Evolutionary conservation across 2,888 invertebrate species (phyloP).

Genomic region (Aplocera efformata): DNA sequence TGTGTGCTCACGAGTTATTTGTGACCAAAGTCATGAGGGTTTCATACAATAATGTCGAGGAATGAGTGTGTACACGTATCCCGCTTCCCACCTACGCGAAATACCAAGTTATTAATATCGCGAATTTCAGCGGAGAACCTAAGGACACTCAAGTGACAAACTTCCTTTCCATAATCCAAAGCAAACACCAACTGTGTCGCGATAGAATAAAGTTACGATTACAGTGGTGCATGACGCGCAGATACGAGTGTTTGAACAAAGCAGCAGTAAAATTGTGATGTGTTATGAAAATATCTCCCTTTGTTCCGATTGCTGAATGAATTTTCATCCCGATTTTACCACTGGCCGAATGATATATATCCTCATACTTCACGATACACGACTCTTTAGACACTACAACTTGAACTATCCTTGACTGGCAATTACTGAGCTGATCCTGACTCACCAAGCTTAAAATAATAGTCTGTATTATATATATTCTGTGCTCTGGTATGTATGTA

Average conservation of each 20-base stretch:
- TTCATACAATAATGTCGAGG: constrained; percentile 5
- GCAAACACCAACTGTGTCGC: constrained; percentile 12
- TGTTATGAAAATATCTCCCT: constrained; percentile 25
- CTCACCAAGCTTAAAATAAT: no score
- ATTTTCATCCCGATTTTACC: background rate
- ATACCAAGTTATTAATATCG: constrained; percentile 8
- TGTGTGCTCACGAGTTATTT: constrained; percentile 8
- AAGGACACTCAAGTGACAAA: constrained; percentile 18
- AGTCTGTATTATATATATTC: no score
- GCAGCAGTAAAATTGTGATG: constrained; percentile 20
- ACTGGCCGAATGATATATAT: background rate
- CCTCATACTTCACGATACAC: background rate
- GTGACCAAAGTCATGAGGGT: constrained; percentile 2
- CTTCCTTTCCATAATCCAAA: constrained; percentile 15
- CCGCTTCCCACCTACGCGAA: constrained; percentile 14
- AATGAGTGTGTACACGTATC: constrained; percentile 8
- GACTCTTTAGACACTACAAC: no score
- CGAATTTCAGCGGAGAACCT: constrained; percentile 12
- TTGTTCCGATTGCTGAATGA: constrained; percentile 9
- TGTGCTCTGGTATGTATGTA: no score
- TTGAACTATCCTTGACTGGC: no score
- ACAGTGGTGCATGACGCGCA: constrained; percentile 5
- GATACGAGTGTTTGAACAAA: constrained; percentile 21
- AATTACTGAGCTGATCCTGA: no score
- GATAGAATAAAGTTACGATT: constrained; percentile 4